phyloP scores from a whole-genome alignment of 2,113 vertebrate species.

The Chaenogobius annularis region DNA sequence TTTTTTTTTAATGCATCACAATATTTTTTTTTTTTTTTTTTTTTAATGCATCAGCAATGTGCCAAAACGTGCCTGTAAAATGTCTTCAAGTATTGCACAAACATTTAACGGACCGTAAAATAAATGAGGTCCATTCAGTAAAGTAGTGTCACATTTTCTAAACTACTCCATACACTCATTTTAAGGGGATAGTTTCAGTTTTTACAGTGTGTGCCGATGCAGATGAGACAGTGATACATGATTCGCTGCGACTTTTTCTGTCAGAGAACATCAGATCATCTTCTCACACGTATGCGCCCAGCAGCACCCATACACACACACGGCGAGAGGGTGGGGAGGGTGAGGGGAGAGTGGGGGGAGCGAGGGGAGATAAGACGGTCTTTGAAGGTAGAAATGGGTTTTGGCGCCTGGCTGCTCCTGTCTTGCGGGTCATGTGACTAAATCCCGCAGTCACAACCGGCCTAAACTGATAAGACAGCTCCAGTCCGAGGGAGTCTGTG shows the following conservation, averaged over 20 bases:
- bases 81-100: too few relatives aligned
- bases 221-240: conserved; percentile 74
- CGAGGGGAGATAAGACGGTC: conserved; percentile 73
- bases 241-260: conserved; percentile 67
- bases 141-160: too few relatives aligned
- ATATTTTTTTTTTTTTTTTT: too few relatives aligned
- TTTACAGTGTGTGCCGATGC: conserved; percentile 30
- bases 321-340: background rate
- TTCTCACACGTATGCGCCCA: conserved; percentile 21
- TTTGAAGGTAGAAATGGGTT: conserved; percentile 80
- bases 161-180: too few relatives aligned
- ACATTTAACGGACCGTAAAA: too few relatives aligned
- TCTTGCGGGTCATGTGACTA: conserved; percentile 77
- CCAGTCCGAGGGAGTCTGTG: conserved; percentile 38
- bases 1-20: too few relatives aligned
- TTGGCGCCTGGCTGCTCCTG: conserved; percentile 83
- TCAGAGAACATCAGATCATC: conserved; percentile 75
- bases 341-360: background rate
- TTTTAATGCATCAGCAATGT: too few relatives aligned
- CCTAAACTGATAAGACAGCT: conserved; percentile 73
- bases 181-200: too few relatives aligned
- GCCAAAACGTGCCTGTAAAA: too few relatives aligned
- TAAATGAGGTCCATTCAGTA: too few relatives aligned
- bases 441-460: conserved; percentile 71
- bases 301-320: conserved; percentile 3